Base-by-base conservation (phyloP, 2,888 invertebrate species). In the Drosophila recens region DNA sequence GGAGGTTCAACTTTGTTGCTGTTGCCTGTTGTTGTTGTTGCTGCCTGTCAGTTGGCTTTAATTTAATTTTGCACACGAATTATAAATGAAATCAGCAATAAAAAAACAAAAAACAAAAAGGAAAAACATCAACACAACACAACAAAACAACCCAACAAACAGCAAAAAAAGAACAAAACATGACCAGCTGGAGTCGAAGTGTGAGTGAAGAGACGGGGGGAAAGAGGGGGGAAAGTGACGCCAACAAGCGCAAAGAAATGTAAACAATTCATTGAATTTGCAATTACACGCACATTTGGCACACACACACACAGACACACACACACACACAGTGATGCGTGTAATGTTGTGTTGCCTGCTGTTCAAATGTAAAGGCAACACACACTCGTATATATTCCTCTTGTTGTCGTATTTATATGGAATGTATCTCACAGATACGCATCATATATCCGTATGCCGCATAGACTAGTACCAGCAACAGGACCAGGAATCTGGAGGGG, bases 201-300 rank as follows among this genome's bases (percentile, higher is more conserved):
- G 40, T 20, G 46, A 36, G 36, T 30, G 30, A 5, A 46, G 40
- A 4, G 46, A 11, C 1, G 40, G 36, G 45, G 8, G 40, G 48
- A 57, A 17, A 34, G 45, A 8, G 40, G 48, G 61, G 52, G 30
- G 34, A 15, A 11, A 51, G 75, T 52, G 63, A 72, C 56, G 78
- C 80, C 84, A 88, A 88, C 86, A 88, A 86, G 89, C 81, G 81
- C 87, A 88, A 89, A 91, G 90, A 89, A 89, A 89, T 84, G 88
- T 85, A 90, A 89, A 90, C 90, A 89, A 82, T 89, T 80, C 90
- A 89, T 89, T 90, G 90, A 90, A 90, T 89, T 89, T 87, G 90
- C 90, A 90, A 89, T 89, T 90, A 90, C 90, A 89, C 90, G 90
- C 89, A 84, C 87, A 90, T 90, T 88, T 90, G 79, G 75, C 82